These are phyloP conservation scores for Bombus affinis DNA, from an alignment of 1,140 invertebrate species.

Conservation along the genomic window DNA sequence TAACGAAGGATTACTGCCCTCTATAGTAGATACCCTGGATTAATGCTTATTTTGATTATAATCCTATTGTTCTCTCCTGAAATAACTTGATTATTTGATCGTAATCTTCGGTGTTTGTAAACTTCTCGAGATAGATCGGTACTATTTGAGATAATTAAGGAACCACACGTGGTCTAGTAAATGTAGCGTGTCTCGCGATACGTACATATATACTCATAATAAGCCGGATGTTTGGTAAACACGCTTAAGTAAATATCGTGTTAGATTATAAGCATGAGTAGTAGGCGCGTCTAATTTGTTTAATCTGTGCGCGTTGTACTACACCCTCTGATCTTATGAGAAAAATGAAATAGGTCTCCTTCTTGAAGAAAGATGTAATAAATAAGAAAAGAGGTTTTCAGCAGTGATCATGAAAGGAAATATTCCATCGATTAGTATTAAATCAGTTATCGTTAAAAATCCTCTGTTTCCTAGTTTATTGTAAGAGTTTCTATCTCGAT, in stretches of 20 bases:
- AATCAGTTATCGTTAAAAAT: neutral
- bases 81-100: neutral
- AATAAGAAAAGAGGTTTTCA: neutral
- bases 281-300: neutral
- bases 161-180: neutral
- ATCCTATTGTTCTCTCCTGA: neutral
- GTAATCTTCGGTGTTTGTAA: too few species aligned
- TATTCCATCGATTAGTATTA: neutral
- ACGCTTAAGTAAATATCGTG: neutral
- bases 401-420: neutral
- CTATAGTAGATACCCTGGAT: neutral
- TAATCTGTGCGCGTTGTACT: neutral
- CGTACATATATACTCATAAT: neutral
- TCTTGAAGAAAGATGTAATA: neutral
- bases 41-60: neutral
- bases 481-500: neutral
- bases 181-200: neutral
- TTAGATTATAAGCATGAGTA: neutral
- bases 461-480: neutral
- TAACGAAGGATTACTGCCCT: neutral
- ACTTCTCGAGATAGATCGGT: neutral
- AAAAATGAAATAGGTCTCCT: neutral
- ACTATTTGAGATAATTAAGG: neutral
- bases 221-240: conserved; percentile 10
- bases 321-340: neutral